phyloP scores from a whole-genome alignment of 2,113 vertebrate genomes.

The Rattus norvegicus region DNA sequence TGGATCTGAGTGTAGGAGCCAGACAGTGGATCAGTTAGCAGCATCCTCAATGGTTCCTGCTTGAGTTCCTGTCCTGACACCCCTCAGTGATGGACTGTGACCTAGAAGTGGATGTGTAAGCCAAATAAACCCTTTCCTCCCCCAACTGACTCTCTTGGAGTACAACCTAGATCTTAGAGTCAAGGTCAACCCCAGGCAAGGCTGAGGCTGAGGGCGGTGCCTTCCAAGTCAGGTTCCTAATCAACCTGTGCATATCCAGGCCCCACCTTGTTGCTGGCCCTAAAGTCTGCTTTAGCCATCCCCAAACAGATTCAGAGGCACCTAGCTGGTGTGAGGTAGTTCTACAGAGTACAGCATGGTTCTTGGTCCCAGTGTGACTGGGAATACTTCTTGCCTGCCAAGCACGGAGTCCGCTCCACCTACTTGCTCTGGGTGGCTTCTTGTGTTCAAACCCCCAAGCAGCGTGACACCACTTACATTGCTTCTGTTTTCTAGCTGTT shows the following conservation, averaged over 20 bases:
- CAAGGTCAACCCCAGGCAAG: background rate
- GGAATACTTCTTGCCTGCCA: background rate
- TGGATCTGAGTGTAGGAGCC: background rate
- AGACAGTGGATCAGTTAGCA: background rate
- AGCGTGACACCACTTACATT: accelerated
- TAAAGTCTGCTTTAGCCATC: background rate
- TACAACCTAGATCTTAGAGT: too few species aligned
- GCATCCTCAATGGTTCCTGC: background rate
- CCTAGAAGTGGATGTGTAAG: background rate
- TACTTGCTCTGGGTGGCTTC: background rate
- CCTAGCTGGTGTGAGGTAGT: background rate
- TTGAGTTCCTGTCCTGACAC: background rate
- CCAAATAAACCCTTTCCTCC: background rate
- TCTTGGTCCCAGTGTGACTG: background rate
- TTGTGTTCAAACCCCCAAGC: background rate
- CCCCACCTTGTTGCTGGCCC: background rate
- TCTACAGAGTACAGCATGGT: background rate
- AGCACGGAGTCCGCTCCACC: accelerated
- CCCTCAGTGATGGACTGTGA: background rate
- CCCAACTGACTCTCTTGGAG: background rate
- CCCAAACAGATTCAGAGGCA: background rate
- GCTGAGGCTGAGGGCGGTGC: background rate
- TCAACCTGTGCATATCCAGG: background rate
- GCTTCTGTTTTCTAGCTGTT: background rate
- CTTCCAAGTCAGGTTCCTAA: background rate